Evolutionary conservation across 1,140 invertebrate genomes (phyloP), one percentile per base, ranked within the genome.

Genomic region (Mamestra configurata): DNA sequence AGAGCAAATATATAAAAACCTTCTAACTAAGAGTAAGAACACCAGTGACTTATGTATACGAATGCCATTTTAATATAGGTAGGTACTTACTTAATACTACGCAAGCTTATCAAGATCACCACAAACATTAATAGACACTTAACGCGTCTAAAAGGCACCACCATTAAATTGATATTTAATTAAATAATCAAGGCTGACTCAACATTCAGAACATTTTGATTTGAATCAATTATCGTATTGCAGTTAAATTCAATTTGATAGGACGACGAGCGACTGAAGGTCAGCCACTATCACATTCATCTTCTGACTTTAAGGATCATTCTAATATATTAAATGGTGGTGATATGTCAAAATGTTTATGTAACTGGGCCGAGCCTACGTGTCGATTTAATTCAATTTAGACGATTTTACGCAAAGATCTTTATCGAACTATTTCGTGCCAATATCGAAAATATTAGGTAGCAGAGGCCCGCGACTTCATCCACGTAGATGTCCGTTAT

Each of bases 311-410:
- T 43, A 7, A 18, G 0, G 6, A 43, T 11, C 11, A 24, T 22
- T 20, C 51, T 18, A 43, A 43, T 27, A 18, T 18, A 61, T 35
- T 22, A 55, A 55, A 55, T 55, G 10, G 20, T n/a, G 15, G 22
- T 61, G n/a, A 18, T 18, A 37, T 40, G 10, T 31, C 27, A 3
- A 31, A 37, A 64, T 37, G 6, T 10, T 64, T 64, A 64, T 64
- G 59, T n/a, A 64, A 64, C 4, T 64, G 18, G 59, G 31, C 35
- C 59, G n/a, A 37, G 35, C 35, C 59, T 61, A 61, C 35, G 7
- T 24, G 22, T 55, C 18, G 0, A 18, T 8, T 53, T 53, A 55
- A 55, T 55, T 55, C 22, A 22, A 11, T 46, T 46, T 11, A 24
- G 22, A 13, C 4, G 20, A 55, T 24, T 55, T 55, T 55, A 13